Conservation (phyloP, 53 echinoderm and acorn worm genomes). For the Paracentrotus lividus region DNA sequence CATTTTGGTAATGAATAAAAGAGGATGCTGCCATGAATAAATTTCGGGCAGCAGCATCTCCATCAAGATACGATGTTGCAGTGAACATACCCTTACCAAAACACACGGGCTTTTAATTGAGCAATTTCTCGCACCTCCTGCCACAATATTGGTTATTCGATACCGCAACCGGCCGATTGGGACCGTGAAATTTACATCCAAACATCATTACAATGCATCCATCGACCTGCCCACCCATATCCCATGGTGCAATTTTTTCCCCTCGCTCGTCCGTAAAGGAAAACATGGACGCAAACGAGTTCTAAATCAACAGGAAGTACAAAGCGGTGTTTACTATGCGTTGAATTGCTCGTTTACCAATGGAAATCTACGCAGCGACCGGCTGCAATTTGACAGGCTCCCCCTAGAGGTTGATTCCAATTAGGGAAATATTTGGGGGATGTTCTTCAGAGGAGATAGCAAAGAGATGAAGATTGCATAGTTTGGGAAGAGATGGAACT, state of each 20-base stretch:
- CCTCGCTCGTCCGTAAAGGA: constrained; percentile 39
- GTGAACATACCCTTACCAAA: constrained; percentile 40
- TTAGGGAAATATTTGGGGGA: constrained; percentile 47
- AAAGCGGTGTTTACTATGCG: constrained; percentile 13
- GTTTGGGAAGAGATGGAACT: constrained; percentile 6
- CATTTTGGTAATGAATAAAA: background rate
- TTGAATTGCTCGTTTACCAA: constrained; percentile 39
- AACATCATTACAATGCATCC: constrained; percentile 48
- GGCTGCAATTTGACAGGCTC: constrained; percentile 36
- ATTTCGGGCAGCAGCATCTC: background rate
- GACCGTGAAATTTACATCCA: constrained; percentile 58
- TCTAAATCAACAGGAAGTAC: constrained; percentile 1
- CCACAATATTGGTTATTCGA: constrained; percentile 62
- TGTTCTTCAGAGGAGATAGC: background rate
- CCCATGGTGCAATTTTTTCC: background rate
- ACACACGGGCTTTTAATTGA: constrained; percentile 43
- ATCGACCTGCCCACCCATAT: constrained; percentile 27
- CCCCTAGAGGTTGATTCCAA: constrained; percentile 43
- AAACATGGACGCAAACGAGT: constrained; percentile 38
- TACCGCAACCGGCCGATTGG: constrained; percentile 55
- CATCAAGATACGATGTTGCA: background rate
- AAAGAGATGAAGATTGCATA: background rate
- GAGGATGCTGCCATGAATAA: constrained; percentile 28
- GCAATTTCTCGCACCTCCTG: constrained; percentile 47
- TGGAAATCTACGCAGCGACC: constrained; percentile 57